These are phyloP conservation scores for Eupeodes luniger DNA, from an alignment of 2,888 invertebrate species.

Conservation along the genomic window DNA sequence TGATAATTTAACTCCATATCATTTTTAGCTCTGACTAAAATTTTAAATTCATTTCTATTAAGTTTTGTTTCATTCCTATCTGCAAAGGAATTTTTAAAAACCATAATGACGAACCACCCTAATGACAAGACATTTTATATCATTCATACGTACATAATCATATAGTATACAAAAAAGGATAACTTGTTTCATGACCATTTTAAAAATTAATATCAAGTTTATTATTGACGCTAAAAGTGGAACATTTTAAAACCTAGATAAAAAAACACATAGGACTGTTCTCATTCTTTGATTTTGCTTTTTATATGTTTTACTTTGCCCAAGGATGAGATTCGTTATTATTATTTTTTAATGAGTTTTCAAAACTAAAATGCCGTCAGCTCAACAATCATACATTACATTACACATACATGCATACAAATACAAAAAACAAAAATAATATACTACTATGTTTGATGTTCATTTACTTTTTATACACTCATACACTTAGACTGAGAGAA, in stretches of 20 bases:
- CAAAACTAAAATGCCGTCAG: slow-evolving; percentile 37
- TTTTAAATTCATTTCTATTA: too few species aligned
- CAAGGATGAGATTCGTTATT: slow-evolving; percentile 42
- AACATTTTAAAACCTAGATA: background rate
- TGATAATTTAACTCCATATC: too few species aligned
- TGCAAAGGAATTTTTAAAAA: too few species aligned
- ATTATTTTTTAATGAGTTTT: slow-evolving; percentile 70
- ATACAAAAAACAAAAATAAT: background rate
- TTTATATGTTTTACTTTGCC: slow-evolving; percentile 1
- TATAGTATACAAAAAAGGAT: too few species aligned
- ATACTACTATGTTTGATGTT: slow-evolving; percentile 17
- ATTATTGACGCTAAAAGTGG: background rate
- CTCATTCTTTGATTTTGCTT: slow-evolving; percentile 35
- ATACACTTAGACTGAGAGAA: background rate
- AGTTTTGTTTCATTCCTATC: too few species aligned
- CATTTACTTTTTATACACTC: slow-evolving; percentile 12
- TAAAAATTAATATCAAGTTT: background rate
- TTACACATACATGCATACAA: background rate
- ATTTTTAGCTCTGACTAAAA: too few species aligned
- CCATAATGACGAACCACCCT: too few species aligned
- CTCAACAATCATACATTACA: slow-evolving; percentile 10
- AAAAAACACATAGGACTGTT: background rate
- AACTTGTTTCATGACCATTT: background rate
- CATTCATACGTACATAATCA: too few species aligned
- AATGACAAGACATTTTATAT: too few species aligned